Evolutionary conservation across 2,113 vertebrate genomes (phyloP).

Genomic region (Lophochroa leadbeateri): DNA sequence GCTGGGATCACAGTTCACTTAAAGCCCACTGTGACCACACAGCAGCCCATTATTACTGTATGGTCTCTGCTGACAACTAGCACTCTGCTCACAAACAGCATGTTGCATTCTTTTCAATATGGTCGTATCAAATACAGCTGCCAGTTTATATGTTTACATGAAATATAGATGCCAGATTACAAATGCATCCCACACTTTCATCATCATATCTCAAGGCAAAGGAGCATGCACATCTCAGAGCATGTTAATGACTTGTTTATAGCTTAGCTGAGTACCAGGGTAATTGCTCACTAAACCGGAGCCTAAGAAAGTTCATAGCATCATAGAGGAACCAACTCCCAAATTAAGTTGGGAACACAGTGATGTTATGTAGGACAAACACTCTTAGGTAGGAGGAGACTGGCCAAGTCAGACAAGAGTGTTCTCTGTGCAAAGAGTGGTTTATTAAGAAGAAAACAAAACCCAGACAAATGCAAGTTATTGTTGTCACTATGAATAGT

Average conservation of each 20-base stretch:
- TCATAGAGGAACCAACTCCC: neutral
- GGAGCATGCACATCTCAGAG: neutral
- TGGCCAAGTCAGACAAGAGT: neutral
- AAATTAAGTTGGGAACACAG: neutral
- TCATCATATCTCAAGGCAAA: neutral
- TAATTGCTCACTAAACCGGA: neutral
- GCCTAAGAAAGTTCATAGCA: neutral
- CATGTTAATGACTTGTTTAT: neutral
- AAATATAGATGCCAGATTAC: neutral
- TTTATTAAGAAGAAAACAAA: neutral
- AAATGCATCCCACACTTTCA: neutral
- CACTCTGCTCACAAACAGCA: neutral
- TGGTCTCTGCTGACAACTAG: neutral
- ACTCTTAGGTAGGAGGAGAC: neutral
- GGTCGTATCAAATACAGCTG: neutral
- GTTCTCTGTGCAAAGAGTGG: neutral
- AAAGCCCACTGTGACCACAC: neutral
- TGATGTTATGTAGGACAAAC: neutral
- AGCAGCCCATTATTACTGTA: rapidly evolving
- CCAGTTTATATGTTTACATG: neutral
- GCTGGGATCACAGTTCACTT: neutral
- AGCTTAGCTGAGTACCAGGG: neutral
- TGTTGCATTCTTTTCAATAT: neutral
- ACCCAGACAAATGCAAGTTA: neutral
- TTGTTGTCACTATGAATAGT: neutral